Percentiles rank a stretch among this genome's conserved stretches.
phyloP scores from a whole-genome alignment of 2,113 vertebrate species.

The Seriola quinqueradiata region DNA sequence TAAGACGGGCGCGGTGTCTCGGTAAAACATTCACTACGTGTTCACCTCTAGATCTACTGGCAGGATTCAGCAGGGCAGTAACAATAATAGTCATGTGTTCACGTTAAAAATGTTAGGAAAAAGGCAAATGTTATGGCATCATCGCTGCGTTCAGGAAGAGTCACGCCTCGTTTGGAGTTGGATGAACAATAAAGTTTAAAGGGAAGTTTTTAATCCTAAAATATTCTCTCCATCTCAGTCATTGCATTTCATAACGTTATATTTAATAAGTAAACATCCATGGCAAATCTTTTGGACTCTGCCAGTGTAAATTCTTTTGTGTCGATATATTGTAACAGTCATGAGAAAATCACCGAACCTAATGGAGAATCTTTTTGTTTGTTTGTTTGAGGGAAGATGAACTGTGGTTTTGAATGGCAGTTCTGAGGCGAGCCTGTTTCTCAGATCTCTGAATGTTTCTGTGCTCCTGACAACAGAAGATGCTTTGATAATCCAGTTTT shows the following conservation, averaged over 20 bases:
- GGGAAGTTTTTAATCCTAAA: constrained; percentile 30
- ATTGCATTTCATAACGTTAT: constrained; percentile 46
- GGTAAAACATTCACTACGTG: neutral
- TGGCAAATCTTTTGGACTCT: constrained; percentile 18
- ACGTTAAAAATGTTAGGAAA: constrained; percentile 35
- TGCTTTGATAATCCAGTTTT: constrained; percentile 62
- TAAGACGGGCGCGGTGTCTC: neutral
- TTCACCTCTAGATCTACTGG: constrained; percentile 20
- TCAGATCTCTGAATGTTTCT: constrained; percentile 53
- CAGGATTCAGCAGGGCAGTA: constrained; percentile 62
- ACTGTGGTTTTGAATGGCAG: constrained; percentile 38
- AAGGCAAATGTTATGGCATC: constrained; percentile 29
- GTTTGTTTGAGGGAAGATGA: neutral
- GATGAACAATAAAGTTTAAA: constrained; percentile 67
- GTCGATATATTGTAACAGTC: constrained; percentile 33
- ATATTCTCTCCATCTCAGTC: constrained; percentile 21
- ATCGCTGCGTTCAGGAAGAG: neutral
- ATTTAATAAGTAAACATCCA: constrained; percentile 64
- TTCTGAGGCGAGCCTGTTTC: constrained; percentile 15
- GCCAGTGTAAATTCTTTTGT: constrained; percentile 41
- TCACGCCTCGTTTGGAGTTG: neutral
- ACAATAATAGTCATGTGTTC: neutral
- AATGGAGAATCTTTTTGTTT: neutral
- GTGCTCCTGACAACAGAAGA: constrained; percentile 80
- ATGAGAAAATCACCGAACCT: constrained; percentile 40